Base-by-base conservation (phyloP, 30 jellyfish, hydroid and myxozoan species). In the Chrysaora quinquecirrha region DNA sequence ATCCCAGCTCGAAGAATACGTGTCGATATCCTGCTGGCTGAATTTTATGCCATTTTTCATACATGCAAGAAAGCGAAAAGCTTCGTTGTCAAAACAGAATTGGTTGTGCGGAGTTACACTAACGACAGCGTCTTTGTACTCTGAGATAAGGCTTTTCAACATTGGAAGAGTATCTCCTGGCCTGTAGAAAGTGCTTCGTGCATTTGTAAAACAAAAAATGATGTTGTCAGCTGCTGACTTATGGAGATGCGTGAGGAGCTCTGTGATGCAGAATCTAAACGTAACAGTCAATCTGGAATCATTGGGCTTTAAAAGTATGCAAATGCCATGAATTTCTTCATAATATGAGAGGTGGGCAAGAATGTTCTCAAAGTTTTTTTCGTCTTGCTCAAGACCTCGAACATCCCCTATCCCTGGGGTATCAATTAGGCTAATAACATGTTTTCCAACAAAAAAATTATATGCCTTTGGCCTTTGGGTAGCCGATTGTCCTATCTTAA, bases 401-500 rank as follows among this genome's bases (percentile, higher is more conserved):
- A 75, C 89, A 75, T 85, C 95, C 29, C 95, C 95, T 4, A 85
- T 85, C 2, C 95, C 95, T 0, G 95, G 95, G 0, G 95, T 85
- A 52, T 85, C 95, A 46, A 85, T 85, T 0, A 85, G 85, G 9
- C 71, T 38, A 14, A 85, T 65, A 24, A 28, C 48, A n/a, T 73
- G 88, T 3, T 33, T 64, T 0, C 89, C 95, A 61, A 85, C 79
- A 69, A 0, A 14, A 47, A 85, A 85, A 30, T 73, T 74, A 71
- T 85, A 85, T 14, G 95, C 84, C 71, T 74, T 73, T 43, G 95
- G 95, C 22, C 78, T 77, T 50, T 85, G 95, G 3, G 95, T 85
- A 2, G 95, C 88, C 18, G 95, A 85, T 78, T 83, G 94, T 30
- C 94, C 94, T 35, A 89, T 74, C 34, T 31, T 62, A 14, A 75